Evolutionary conservation across 2,113 vertebrate species (phyloP).

Genomic region (Colossoma macropomum): DNA sequence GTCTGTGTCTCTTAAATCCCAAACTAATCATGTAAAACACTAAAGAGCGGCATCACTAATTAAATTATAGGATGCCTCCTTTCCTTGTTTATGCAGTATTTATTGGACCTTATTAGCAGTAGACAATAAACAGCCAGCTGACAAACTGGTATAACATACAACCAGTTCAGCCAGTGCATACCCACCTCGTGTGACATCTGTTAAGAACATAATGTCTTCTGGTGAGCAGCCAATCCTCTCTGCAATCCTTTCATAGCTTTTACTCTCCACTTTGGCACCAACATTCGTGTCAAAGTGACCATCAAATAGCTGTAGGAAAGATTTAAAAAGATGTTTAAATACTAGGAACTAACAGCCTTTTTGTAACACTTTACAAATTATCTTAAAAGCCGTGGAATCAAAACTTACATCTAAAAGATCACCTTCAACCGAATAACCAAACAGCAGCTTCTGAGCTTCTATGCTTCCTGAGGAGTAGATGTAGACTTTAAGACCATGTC

Average conservation of each 20-base stretch:
- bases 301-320: constrained; percentile 85
- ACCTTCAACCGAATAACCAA: constrained; percentile 90
- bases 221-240: constrained; percentile 86
- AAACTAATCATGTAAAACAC: background rate
- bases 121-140: background rate
- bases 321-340: background rate
- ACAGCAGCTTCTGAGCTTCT: constrained; percentile 95
- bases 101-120: background rate
- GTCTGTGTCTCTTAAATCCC: background rate
- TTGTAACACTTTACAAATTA: background rate
- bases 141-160: background rate
- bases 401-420: constrained; percentile 87
- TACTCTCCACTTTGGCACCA: constrained; percentile 90
- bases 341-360: background rate
- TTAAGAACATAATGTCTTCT: constrained; percentile 92
- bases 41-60: background rate
- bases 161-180: background rate
- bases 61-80: background rate
- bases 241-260: constrained; percentile 91
- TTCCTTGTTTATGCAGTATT: background rate
- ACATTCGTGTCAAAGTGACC: constrained; percentile 96
- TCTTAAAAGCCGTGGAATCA: background rate
- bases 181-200: constrained; percentile 88
- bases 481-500: constrained; percentile 87
- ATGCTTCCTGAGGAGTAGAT: constrained; percentile 96